These are phyloP conservation scores for Osmerus mordax DNA, from an alignment of 2,113 vertebrate species.

Conservation along the genomic window DNA sequence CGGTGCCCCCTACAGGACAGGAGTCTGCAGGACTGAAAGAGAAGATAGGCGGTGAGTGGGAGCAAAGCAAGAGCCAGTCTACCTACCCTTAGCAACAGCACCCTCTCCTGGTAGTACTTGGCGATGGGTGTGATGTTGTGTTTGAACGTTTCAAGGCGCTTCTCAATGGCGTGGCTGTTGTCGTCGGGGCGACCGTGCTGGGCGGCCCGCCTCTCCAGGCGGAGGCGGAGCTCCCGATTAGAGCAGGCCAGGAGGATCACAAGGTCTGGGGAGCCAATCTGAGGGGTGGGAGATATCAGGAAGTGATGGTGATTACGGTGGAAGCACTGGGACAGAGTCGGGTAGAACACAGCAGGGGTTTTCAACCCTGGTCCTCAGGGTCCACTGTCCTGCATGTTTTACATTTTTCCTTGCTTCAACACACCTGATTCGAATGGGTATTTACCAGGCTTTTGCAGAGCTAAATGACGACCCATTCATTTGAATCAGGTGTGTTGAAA, in stretches of 20 bases:
- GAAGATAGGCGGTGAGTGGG: neutral
- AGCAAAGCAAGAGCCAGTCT: too few species aligned
- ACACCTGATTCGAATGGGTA: too few species aligned
- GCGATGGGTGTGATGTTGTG: constrained; percentile 65
- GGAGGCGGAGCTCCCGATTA: constrained; percentile 62
- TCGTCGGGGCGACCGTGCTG: constrained; percentile 68
- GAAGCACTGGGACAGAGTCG: too few species aligned
- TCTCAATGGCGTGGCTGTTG: constrained; percentile 63
- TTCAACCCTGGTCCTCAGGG: too few species aligned
- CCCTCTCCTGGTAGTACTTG: constrained; percentile 71
- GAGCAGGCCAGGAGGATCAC: constrained; percentile 67
- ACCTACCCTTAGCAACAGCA: constrained; percentile 54
- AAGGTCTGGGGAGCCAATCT: constrained; percentile 70
- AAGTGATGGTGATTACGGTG: too few species aligned
- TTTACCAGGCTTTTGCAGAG: too few species aligned
- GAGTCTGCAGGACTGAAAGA: neutral
- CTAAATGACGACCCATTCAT: too few species aligned
- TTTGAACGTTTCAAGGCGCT: constrained; percentile 67
- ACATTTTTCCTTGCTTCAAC: too few species aligned
- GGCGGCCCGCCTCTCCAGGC: constrained; percentile 59
- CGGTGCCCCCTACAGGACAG: too few species aligned
- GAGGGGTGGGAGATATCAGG: neutral
- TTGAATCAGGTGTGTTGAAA: too few species aligned
- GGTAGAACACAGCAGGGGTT: too few species aligned
- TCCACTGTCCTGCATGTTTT: too few species aligned